Evolutionary conservation across 2,888 invertebrate species (phyloP).

Genomic region (Phyto melanocephala): DNA sequence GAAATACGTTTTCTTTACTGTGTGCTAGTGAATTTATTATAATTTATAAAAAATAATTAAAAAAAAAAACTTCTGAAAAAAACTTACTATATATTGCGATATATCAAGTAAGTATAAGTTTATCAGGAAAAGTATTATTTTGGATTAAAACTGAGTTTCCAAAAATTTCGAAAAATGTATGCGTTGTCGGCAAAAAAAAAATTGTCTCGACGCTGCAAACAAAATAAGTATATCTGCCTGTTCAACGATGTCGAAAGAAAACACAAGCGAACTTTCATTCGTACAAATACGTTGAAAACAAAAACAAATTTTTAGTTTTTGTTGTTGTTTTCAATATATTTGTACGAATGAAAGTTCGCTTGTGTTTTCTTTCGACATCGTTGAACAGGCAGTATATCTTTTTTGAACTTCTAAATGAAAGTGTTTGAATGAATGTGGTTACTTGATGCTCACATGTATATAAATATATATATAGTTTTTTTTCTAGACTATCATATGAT

Average conservation of each 20-base stretch:
- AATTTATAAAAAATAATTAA: constrained; percentile 31
- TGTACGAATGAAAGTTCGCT: no score
- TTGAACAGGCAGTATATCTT: no score
- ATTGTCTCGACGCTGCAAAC: constrained; percentile 37
- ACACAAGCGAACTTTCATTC: no score
- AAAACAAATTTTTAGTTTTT: no score
- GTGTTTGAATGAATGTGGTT: no score
- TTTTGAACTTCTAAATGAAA: not conserved
- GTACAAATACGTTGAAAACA: no score
- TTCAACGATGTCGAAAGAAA: no score
- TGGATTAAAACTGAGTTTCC: not conserved
- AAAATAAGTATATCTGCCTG: not conserved
- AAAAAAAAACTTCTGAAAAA: constrained; percentile 5
- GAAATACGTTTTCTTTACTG: constrained; percentile 63
- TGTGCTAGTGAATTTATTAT: constrained; percentile 35
- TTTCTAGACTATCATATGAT: constrained; percentile 19
- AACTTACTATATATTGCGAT: not conserved
- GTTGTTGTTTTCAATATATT: no score
- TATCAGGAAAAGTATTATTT: not conserved
- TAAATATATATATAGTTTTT: no score
- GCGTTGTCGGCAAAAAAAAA: constrained; percentile 37
- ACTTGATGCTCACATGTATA: no score
- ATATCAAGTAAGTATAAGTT: constrained; percentile 53
- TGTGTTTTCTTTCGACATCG: no score
- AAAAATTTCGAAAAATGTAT: constrained; percentile 47